These are phyloP conservation scores for Rhinatrema bivittatum DNA, from an alignment of 2,797 vertebrate genomes.

Conservation along the genomic window DNA sequence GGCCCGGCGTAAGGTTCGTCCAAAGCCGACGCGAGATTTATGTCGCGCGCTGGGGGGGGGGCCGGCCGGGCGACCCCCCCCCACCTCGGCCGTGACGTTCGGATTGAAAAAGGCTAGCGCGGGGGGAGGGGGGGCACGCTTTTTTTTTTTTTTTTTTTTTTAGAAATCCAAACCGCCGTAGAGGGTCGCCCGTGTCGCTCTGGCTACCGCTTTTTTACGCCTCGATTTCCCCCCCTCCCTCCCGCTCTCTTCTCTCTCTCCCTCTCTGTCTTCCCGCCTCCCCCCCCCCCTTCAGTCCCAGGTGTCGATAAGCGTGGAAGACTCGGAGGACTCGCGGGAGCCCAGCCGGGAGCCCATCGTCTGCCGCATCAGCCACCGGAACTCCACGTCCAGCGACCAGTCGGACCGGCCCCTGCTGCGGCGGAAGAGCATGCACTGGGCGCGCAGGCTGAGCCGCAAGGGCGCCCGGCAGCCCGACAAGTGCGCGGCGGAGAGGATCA, in stretches of 20 bases:
- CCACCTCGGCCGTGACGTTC: no score
- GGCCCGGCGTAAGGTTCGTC: no score
- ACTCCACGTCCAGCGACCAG: conserved; percentile 68
- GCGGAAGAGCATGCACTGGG: conserved; percentile 82
- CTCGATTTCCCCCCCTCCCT: background rate
- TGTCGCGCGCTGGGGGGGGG: no score
- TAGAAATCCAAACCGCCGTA: no score
- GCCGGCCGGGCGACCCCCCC: no score
- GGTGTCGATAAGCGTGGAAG: conserved; percentile 73
- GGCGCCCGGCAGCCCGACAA: conserved; percentile 55
- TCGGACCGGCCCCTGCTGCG: conserved; percentile 70
- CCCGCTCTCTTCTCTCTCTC: background rate
- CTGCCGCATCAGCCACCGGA: conserved; percentile 59
- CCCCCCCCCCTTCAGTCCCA: conserved; percentile 51
- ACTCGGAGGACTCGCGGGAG: conserved; percentile 72
- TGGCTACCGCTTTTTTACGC: background rate
- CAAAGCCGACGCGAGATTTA: no score
- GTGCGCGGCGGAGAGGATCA: conserved; percentile 67
- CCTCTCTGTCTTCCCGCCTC: background rate
- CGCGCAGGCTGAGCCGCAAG: conserved; percentile 67
- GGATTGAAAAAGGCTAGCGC: no score
- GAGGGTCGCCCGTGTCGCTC: background rate
- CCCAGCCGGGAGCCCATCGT: conserved; percentile 58
- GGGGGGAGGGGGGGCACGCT: no score
- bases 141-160: no score